Conservation (phyloP, 2,113 vertebrate species). For the Heptranchias perlo region DNA sequence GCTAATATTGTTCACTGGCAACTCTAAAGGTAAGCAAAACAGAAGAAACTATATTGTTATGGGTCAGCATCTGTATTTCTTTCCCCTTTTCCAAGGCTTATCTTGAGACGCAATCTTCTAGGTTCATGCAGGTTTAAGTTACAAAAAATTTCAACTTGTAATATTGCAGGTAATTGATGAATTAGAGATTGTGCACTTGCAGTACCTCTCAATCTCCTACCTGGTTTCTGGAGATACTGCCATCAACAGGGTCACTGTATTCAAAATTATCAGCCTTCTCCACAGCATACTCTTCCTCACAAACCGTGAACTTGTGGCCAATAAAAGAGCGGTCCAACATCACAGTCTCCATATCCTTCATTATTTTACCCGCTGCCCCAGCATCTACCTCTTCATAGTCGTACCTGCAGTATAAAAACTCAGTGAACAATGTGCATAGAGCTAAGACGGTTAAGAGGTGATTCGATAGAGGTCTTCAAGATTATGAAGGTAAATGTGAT, state of each 20-base stretch:
- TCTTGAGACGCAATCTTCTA: neutral
- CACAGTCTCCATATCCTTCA: slow-evolving; percentile 75
- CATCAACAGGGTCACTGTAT: slow-evolving; percentile 89
- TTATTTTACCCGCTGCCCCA: slow-evolving; percentile 86
- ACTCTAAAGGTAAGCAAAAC: neutral
- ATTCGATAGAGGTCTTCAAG: neutral
- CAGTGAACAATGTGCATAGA: neutral
- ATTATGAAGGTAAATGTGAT: neutral
- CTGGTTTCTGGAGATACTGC: slow-evolving; percentile 91
- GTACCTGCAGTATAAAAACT: slow-evolving; percentile 62
- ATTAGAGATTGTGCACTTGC: neutral
- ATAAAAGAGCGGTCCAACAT: slow-evolving; percentile 80
- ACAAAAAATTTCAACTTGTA: neutral
- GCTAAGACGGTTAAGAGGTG: neutral
- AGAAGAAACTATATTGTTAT: neutral
- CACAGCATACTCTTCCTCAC: slow-evolving; percentile 83
- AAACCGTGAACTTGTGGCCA: slow-evolving; percentile 76
- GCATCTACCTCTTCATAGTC: slow-evolving; percentile 97
- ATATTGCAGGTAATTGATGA: neutral
- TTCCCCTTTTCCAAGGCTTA: neutral
- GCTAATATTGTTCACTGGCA: neutral
- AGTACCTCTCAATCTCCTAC: slow-evolving; percentile 51
- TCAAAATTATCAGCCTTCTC: slow-evolving; percentile 89
- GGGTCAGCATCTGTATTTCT: neutral
- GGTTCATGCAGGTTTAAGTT: slow-evolving; percentile 7